Conservation (phyloP, 1,140 invertebrate species). For the Drosophila fuyamai region DNA sequence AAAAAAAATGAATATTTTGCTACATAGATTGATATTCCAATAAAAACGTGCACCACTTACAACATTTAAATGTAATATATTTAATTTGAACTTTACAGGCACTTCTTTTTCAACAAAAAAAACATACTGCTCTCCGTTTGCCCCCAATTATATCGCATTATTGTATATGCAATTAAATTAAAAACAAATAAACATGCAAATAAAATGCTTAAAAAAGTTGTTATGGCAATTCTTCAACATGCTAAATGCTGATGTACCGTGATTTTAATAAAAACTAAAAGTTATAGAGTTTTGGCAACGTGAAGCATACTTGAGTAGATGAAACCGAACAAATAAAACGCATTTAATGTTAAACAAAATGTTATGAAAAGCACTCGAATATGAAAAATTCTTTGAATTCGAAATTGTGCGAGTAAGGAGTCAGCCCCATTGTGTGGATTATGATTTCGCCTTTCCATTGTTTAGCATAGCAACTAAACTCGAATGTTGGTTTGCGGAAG, state of each 20-base stretch:
- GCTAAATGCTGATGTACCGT: background rate
- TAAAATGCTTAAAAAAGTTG: background rate
- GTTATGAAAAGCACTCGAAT: slow-evolving; percentile 17
- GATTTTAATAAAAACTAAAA: slow-evolving; percentile 3
- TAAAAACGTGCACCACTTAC: no score
- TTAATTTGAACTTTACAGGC: no score
- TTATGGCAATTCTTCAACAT: background rate
- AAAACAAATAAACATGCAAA: background rate
- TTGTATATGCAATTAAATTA: background rate
- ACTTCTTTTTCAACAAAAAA: no score
- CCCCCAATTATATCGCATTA: background rate
- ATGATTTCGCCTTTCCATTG: slow-evolving; percentile 31
- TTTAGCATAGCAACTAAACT: slow-evolving; percentile 48
- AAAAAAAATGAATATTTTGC: no score
- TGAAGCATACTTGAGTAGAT: background rate
- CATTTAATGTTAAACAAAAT: slow-evolving; percentile 3
- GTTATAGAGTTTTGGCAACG: background rate
- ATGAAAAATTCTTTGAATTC: slow-evolving; percentile 28
- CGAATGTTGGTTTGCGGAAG: background rate
- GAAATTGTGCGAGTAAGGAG: slow-evolving; percentile 14
- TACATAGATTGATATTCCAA: no score
- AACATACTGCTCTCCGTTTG: background rate
- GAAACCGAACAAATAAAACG: slow-evolving; percentile 6
- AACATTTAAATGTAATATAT: no score
- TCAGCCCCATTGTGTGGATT: slow-evolving; percentile 28